A percentile compares a stretch with the other conserved stretches of the same genome.
Conservation (phyloP, 2,797 vertebrate species). For the Melanotaenia nigrans region DNA sequence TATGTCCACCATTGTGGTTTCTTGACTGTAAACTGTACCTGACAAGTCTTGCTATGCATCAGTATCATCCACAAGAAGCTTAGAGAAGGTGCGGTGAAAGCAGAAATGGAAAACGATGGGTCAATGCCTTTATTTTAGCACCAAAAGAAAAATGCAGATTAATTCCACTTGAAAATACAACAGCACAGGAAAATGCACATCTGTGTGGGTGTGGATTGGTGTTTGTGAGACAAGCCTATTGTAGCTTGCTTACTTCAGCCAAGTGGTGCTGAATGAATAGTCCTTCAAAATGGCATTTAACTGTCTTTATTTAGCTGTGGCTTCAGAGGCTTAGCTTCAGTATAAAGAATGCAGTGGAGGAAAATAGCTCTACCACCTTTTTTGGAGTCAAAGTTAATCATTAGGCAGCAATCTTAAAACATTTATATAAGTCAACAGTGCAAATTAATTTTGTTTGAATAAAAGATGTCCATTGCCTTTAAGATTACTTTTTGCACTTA, state of each 20-base stretch:
- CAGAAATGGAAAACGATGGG: slow-evolving; percentile 15
- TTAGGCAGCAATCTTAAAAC: no score
- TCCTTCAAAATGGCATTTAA: slow-evolving; percentile 36
- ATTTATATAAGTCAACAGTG: no score
- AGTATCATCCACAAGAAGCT: not conserved
- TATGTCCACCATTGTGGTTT: slow-evolving; percentile 3
- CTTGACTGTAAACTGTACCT: slow-evolving; percentile 3
- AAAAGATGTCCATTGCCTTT: no score
- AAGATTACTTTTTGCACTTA: no score
- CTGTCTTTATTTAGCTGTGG: slow-evolving; percentile 13
- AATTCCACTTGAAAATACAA: slow-evolving; percentile 11
- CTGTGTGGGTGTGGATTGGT: slow-evolving; percentile 24
- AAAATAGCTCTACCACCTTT: slow-evolving; percentile 21
- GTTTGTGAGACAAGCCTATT: slow-evolving; percentile 10
- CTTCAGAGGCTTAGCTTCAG: not conserved
- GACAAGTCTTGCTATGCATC: slow-evolving; percentile 10
- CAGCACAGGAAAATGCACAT: slow-evolving; percentile 7
- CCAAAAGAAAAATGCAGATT: slow-evolving; percentile 3
- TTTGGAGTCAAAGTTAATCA: not conserved
- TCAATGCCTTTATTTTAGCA: not conserved
- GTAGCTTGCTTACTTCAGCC: slow-evolving; percentile 8
- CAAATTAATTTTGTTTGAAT: no score
- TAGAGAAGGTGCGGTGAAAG: slow-evolving; percentile 10
- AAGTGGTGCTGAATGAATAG: slow-evolving; percentile 29
- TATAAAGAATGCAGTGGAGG: not conserved